Evolutionary conservation across 2,888 invertebrate species (phyloP).

Genomic region (Parnassius glacialis): DNA sequence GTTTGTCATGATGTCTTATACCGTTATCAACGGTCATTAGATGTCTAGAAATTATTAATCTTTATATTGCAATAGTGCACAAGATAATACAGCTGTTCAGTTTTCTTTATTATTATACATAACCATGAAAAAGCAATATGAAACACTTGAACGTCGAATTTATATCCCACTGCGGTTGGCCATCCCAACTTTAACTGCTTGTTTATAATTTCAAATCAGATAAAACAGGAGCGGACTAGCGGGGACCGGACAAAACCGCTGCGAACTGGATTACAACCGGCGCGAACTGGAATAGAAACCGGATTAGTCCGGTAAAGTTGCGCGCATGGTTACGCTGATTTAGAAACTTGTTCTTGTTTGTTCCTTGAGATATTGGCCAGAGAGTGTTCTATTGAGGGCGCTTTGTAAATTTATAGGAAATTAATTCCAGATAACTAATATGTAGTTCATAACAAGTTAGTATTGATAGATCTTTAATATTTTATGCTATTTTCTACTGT

Average conservation of each 20-base stretch:
- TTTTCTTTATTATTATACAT: not conserved
- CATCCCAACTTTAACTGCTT: slow-evolving; percentile 43
- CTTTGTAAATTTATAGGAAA: slow-evolving; percentile 48
- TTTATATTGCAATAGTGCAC: no score
- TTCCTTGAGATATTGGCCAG: slow-evolving; percentile 58
- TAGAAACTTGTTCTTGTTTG: slow-evolving; percentile 69
- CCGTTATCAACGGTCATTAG: no score
- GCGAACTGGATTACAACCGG: slow-evolving; percentile 59
- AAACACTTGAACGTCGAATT: slow-evolving; percentile 1
- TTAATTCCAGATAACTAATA: slow-evolving; percentile 51
- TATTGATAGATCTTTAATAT: slow-evolving; percentile 9
- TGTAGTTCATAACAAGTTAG: slow-evolving; percentile 19
- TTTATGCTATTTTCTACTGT: not conserved
- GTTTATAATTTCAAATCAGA: slow-evolving; percentile 70
- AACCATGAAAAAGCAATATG: not conserved
- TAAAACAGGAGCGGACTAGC: slow-evolving; percentile 48
- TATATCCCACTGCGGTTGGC: slow-evolving; percentile 18
- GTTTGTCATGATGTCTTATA: no score
- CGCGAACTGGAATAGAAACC: slow-evolving; percentile 56
- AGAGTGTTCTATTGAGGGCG: slow-evolving; percentile 40
- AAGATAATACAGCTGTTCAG: not conserved
- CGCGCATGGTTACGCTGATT: slow-evolving; percentile 74
- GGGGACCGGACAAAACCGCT: slow-evolving; percentile 49
- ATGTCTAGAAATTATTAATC: no score
- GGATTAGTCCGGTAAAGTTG: slow-evolving; percentile 70